Evolutionary conservation across 1,140 invertebrate genomes (phyloP), one percentile per base, ranked within the genome.

Genomic region (Drosophila bipectinata): DNA sequence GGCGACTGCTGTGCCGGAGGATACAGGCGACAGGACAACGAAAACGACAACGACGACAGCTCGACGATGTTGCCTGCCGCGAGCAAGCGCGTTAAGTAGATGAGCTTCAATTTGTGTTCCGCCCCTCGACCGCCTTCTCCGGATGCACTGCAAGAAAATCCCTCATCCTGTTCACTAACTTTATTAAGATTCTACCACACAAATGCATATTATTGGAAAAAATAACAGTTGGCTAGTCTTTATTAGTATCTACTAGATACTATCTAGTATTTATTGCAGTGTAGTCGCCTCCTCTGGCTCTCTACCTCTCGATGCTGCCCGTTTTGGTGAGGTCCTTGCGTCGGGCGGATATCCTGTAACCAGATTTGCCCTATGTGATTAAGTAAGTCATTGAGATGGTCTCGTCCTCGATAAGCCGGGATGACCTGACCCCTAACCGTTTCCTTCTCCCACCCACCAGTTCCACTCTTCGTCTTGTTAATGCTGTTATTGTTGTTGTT

Each of bases 341-440:
- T 64, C 63, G 74, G 55, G 62, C 80, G 81, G 81, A 85, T 85
- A 85, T 85, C 82, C 81, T 87, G 81, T 85, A 85, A 85, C 82
- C 81, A 85, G 81, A 87, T 87, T 87, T 87, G 78, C 78, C 80
- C 82, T 87, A 87, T 87, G 82, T 82, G 82, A 87, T 87, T 87
- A 87, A 87, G 82, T 79, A 87, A 87, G 82, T 87, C 82, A 85
- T 85, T 85, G 82, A 85, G 82, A 87, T 85, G 82, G 56, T 80
- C 81, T 74, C 72, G 59, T 51, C 77, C 67, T 66, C 73, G 81
- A 85, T 85, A 84, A 85, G 81, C 81, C 73, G 63, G 47, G 59
- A 45, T 67, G 72, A 69, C 72, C 71, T 55, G 59, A 41, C 59
- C 75, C 56, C 51, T 56, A 57, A 47, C 54, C 61, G 48, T 49